A percentile compares a stretch with the other conserved stretches of the same genome.
Evolutionary conservation across 2,113 vertebrate genomes (phyloP).

Genomic region (Elachura formosa): DNA sequence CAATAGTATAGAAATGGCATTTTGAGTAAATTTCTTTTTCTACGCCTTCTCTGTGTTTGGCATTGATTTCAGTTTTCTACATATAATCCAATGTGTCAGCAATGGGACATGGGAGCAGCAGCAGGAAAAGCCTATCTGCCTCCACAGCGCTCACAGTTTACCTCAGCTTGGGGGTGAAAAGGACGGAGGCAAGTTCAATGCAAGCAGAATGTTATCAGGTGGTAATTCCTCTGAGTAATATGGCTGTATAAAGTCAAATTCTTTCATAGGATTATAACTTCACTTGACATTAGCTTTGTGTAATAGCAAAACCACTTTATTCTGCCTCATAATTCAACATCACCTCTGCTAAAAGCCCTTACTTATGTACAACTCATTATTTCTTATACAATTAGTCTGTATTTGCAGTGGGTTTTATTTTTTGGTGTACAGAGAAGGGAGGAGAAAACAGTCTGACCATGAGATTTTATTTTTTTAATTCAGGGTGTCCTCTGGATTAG

Average conservation of each 20-base stretch:
- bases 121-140: neutral
- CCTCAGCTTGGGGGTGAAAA: neutral
- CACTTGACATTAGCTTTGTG: neutral
- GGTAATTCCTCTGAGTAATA: neutral
- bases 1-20: neutral
- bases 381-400: neutral
- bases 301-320: neutral
- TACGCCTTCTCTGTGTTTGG: neutral
- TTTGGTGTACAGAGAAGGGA: neutral
- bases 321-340: neutral
- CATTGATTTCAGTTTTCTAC: neutral
- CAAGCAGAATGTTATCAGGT: neutral
- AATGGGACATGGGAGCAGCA: neutral
- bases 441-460: neutral
- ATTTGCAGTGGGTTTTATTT: neutral
- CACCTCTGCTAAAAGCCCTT: neutral
- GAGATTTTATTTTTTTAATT: neutral
- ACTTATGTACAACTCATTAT: neutral
- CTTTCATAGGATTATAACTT: neutral
- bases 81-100: neutral
- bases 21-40: neutral
- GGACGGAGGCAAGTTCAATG: neutral
- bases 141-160: neutral
- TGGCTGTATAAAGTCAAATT: neutral
- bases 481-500: neutral